These are phyloP conservation scores for Mola mola DNA, from an alignment of 2,113 vertebrate species.

Conservation along the genomic window DNA sequence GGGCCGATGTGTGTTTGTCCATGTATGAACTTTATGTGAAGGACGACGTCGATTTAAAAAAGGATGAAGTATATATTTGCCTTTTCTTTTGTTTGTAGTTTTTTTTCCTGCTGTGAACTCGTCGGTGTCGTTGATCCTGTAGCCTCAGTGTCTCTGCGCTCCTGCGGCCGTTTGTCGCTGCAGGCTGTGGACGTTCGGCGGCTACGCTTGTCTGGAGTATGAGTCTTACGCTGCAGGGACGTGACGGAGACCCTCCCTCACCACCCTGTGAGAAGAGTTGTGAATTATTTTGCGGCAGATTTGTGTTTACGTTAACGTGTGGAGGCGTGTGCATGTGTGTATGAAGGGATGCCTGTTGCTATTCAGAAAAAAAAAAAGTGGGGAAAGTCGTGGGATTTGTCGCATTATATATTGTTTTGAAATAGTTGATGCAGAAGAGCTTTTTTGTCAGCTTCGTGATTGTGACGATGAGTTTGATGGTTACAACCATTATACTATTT, in stretches of 20 bases:
- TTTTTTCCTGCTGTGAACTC: constrained; percentile 60
- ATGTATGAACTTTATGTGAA: constrained; percentile 17
- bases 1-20: neutral
- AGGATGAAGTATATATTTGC: constrained; percentile 37
- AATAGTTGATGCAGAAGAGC: constrained; percentile 64
- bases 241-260: constrained; percentile 30
- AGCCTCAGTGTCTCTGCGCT: constrained; percentile 9
- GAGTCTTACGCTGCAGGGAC: constrained; percentile 56
- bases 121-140: constrained; percentile 38
- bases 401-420: constrained; percentile 72
- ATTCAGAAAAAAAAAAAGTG: constrained; percentile 40
- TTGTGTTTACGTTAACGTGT: constrained; percentile 45
- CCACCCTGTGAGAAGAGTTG: constrained; percentile 24
- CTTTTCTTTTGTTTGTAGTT: constrained; percentile 17
- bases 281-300: constrained; percentile 58
- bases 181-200: constrained; percentile 51
- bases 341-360: constrained; percentile 62
- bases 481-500: constrained; percentile 71
- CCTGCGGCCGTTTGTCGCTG: constrained; percentile 19
- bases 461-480: constrained; percentile 65
- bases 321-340: constrained; percentile 53
- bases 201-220: constrained; percentile 32
- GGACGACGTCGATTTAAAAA: neutral
- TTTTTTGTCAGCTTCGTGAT: constrained; percentile 73
- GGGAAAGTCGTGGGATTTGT: constrained; percentile 55